Evolutionary conservation across 2,888 invertebrate genomes (phyloP), one percentile per base, ranked within the genome.

Genomic region (Noctuana brunneofusca): DNA sequence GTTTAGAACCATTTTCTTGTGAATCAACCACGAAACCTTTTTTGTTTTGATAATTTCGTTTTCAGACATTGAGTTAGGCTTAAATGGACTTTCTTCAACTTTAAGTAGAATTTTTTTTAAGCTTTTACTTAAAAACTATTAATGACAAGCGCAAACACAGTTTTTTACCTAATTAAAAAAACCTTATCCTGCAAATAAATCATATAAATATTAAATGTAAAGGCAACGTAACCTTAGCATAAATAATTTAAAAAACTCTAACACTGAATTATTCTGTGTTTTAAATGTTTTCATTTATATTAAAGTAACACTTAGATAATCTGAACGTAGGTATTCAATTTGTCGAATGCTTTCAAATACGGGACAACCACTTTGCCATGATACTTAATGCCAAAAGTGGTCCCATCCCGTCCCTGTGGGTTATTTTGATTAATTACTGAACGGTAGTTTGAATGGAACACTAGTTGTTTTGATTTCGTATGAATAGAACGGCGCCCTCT

Each of bases 371-470:
- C 55, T 55, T 41, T 24, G 9, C 30, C 32, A 16, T 22, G 35
- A 57, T 57, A 49, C 48, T 57, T 57, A 49, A 57, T 48, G 22
- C 52, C 35, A 20, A 56, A 32, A 35, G 41, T 35, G 58, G 52
- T 1, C 69, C 71, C 69, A 71, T 72, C 69, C 69, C 56, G 68
- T 67, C 63, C 66, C 62, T 48, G 27, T 38, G 50, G 65, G 68
- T 69, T 73, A 67, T 75, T 75, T 75, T 78, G 74, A 81, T 81
- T 81, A 81, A 82, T 83, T 75, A 75, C 72, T 60, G 67, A 64
- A 68, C 67, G 65, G 67, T 71, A 67, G 74, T 78, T 79, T 82
- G 73, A 78, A 80, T 75, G 66, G 71, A 71, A 70, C 69, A 68
- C 70, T 68, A 71, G 69, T 70, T 70, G 73, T 77, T 79, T 71